phyloP scores from a whole-genome alignment of 2,797 vertebrate genomes.

The Acropternis orthonyx region DNA sequence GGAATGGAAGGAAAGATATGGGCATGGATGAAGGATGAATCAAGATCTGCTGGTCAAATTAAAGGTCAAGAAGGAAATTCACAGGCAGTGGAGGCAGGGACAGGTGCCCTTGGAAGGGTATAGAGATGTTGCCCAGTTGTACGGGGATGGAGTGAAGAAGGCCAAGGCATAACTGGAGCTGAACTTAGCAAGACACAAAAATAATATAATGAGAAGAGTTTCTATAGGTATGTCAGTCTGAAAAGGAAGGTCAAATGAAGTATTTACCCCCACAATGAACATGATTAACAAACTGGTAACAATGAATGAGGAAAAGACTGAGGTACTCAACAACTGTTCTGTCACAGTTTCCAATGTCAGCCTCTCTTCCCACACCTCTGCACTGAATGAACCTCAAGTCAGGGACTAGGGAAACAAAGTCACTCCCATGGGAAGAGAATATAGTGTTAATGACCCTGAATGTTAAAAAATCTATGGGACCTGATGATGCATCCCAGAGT shows the following conservation, averaged over 20 bases:
- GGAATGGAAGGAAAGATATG: background rate
- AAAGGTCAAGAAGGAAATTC: background rate
- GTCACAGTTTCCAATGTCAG: background rate
- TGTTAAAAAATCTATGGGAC: background rate
- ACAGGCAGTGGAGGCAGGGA: background rate
- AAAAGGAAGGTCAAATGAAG: background rate
- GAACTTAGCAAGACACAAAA: background rate
- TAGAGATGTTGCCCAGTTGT: background rate
- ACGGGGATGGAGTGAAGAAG: background rate
- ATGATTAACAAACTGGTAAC: background rate
- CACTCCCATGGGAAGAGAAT: background rate
- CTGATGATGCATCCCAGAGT: too few species aligned
- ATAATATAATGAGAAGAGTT: background rate
- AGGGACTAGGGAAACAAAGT: background rate
- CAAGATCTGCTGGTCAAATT: background rate
- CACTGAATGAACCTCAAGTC: background rate
- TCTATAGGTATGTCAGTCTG: background rate
- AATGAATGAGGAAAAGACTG: background rate
- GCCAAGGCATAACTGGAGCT: background rate
- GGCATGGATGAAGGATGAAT: background rate
- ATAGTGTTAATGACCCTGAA: background rate
- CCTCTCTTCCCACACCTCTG: background rate
- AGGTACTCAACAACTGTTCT: background rate
- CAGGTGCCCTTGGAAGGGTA: background rate
- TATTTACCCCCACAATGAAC: too few species aligned